These are phyloP conservation scores for Thomomys bottae DNA, from an alignment of 2,113 vertebrate genomes.

Conservation along the genomic window DNA sequence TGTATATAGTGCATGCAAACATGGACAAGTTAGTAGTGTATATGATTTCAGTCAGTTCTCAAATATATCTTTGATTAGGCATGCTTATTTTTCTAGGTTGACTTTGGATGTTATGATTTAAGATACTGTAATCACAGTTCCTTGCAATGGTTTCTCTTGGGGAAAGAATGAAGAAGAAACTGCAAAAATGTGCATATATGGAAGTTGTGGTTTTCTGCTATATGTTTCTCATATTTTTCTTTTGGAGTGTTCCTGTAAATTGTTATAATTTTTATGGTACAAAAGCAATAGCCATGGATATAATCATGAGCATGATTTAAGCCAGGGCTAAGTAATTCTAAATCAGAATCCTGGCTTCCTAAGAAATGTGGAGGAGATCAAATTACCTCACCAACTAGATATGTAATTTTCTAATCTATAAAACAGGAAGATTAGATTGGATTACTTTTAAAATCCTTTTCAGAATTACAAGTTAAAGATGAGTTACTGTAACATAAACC, in stretches of 20 bases:
- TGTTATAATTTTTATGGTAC: not conserved
- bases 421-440: not conserved
- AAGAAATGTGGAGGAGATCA: conserved; percentile 3
- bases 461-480: conserved; percentile 2
- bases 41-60: not conserved
- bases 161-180: not conserved
- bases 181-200: not conserved
- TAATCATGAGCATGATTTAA: conserved; percentile 14
- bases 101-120: not conserved
- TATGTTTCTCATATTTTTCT: not conserved
- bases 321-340: not conserved
- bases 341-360: not conserved
- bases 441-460: conserved; percentile 25
- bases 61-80: not conserved
- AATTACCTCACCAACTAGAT: not conserved
- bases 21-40: too few species aligned
- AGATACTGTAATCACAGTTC: not conserved
- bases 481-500: not conserved
- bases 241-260: not conserved
- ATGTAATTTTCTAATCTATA: not conserved
- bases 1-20: too few species aligned
- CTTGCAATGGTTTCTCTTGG: not conserved
- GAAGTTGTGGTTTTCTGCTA: not conserved
- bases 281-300: not conserved
- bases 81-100: not conserved